phyloP scores from a whole-genome alignment of 2,797 vertebrate genomes.

The Sebastes matsubarae region DNA sequence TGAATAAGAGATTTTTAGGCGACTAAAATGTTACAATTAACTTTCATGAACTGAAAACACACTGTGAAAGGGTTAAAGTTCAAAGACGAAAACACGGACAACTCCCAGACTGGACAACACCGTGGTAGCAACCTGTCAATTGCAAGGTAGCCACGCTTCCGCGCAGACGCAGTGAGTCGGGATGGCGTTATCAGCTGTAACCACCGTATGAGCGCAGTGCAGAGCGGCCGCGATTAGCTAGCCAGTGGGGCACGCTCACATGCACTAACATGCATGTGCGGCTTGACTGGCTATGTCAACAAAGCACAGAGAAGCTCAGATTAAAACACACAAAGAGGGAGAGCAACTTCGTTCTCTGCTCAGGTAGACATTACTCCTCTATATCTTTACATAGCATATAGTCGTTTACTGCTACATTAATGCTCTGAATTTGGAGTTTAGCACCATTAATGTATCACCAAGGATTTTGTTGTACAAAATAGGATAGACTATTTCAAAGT shows the following conservation, averaged over 20 bases:
- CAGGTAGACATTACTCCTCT: background rate
- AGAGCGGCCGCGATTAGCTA: too few relatives aligned
- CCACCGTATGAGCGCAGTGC: too few relatives aligned
- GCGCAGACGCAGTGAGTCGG: fast-evolving
- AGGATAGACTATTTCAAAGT: background rate
- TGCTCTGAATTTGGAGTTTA: background rate
- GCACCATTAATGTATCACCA: background rate
- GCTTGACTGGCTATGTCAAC: fast-evolving
- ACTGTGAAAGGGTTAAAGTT: too few relatives aligned
- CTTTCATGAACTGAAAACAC: background rate
- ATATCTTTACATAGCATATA: background rate
- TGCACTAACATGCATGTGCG: background rate
- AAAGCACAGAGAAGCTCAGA: background rate
- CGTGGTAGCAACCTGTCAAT: background rate
- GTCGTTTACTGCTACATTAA: background rate
- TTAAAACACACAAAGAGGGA: background rate
- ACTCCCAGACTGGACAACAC: background rate
- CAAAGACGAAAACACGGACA: too few relatives aligned
- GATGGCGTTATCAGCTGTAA: too few relatives aligned
- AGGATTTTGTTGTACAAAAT: background rate
- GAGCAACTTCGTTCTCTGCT: background rate
- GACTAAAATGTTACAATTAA: background rate
- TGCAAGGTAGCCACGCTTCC: background rate
- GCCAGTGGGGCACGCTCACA: background rate
- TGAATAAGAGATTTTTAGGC: fast-evolving